These are phyloP conservation scores for Eurypyga helias DNA, from an alignment of 2,113 vertebrate species.

Conservation along the genomic window DNA sequence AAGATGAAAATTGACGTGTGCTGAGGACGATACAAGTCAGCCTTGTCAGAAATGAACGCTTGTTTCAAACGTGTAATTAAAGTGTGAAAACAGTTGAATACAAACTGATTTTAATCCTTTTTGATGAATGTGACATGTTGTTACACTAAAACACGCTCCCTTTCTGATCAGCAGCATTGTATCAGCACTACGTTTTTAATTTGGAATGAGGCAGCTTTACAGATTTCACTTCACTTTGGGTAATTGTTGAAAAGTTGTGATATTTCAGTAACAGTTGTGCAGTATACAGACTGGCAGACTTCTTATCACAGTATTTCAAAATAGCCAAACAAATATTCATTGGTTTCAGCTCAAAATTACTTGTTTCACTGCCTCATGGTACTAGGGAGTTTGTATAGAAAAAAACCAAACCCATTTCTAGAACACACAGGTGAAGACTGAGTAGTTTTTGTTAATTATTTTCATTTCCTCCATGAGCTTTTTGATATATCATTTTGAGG, in stretches of 20 bases:
- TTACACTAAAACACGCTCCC: neutral
- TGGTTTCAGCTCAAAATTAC: neutral
- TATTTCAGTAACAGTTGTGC: neutral
- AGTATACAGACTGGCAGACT: neutral
- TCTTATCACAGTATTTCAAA: neutral
- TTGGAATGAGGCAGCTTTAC: neutral
- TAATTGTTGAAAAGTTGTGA: neutral
- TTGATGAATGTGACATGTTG: neutral
- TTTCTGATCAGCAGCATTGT: neutral
- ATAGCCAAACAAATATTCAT: neutral
- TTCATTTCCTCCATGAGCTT: neutral
- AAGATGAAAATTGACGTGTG: conserved; percentile 11
- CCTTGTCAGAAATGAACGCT: conserved; percentile 14
- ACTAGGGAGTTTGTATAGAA: neutral
- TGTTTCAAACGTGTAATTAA: neutral
- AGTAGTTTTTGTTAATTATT: accelerated
- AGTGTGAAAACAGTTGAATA: neutral
- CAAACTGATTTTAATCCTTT: neutral
- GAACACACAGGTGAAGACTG: neutral
- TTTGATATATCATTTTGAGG: neutral
- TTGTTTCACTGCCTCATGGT: neutral
- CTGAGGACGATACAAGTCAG: neutral
- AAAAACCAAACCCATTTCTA: neutral
- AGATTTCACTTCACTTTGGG: neutral
- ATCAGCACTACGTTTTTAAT: neutral